Percentiles rank a stretch among this genome's conserved stretches.
Evolutionary conservation across 1,140 invertebrate genomes (phyloP).

Genomic region (Elysia chlorotica): DNA sequence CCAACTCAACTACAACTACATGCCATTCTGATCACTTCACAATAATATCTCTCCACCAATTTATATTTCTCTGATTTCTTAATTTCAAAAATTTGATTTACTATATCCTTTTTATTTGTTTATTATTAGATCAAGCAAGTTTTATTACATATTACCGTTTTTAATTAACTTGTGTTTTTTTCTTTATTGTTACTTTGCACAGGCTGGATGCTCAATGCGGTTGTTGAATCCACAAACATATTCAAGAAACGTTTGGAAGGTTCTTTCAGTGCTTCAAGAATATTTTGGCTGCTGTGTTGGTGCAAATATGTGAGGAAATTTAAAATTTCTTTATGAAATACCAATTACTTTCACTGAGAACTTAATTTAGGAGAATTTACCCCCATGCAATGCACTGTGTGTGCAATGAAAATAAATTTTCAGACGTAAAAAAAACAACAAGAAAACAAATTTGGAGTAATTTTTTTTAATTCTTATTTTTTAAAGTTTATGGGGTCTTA

Average conservation of each 20-base stretch:
- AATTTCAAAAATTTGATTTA: neutral
- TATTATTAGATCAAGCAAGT: neutral
- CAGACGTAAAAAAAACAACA: too few relatives aligned
- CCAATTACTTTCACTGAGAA: too few relatives aligned
- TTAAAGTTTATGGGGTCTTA: neutral
- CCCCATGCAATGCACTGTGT: too few relatives aligned
- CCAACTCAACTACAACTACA: too few relatives aligned
- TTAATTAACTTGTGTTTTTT: neutral
- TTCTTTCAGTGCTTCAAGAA: conserved; percentile 85
- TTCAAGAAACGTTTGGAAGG: conserved; percentile 68
- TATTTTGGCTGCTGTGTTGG: conserved; percentile 92
- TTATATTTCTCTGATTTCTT: too few relatives aligned
- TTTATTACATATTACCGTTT: too few relatives aligned
- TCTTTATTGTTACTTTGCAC: conserved; percentile 26
- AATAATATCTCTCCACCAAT: too few relatives aligned
- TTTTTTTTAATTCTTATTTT: neutral
- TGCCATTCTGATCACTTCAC: too few relatives aligned
- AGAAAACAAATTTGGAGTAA: too few relatives aligned
- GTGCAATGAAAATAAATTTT: too few relatives aligned
- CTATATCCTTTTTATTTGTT: neutral
- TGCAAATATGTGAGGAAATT: conserved; percentile 83
- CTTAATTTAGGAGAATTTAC: too few relatives aligned
- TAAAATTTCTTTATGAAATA: too few relatives aligned
- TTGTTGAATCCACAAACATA: conserved; percentile 94
- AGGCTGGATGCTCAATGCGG: conserved; percentile 87